Evolutionary conservation across 2,797 vertebrate species (phyloP), one percentile per base, ranked within the genome.

Genomic region (Morelia viridis): DNA sequence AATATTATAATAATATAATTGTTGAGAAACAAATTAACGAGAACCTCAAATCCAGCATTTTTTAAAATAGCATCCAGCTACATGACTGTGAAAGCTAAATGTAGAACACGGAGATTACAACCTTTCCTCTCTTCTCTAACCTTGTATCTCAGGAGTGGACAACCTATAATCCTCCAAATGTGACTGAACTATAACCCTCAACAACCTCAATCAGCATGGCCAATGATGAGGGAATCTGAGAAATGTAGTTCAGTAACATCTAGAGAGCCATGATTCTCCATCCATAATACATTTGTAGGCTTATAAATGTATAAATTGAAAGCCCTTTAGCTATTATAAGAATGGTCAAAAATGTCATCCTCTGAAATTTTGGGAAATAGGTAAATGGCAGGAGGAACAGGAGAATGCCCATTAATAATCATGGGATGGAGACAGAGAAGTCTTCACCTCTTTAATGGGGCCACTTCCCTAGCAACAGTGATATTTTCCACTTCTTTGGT

Each of bases 1-100:
- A 92, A 92, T 97, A 91, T 92, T 0, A 13, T 94, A 83, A 95
- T 91, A 96, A 4, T 88, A 93, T 90, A 58, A 22, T 84, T 96
- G 0, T 0, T 93, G 41, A 60, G 26, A 46, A 62, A 61, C 64
- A 89, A 15, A 28, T 22, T 2, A 89, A 89, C 46, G 19, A 53
- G 19, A 13, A 10, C 7, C 62, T 56, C 31, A 65, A 58, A 57
- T 46, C 60, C 15, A 22, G 26, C 5, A 22, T 85, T 56, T 35
- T 35, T 58, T 56, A 22, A 50, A 41, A 50, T 35, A 58, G 5
- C 68, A 87, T 57, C 80, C 50, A 65, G 11, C n/a, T 24, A 53
- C 4, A 62, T 62, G 7, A 3, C 19, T 19, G 6, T 80, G 19
- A 60, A 88, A 91, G 41, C 41, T 61, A 31, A 28, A 80, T 31